Base-by-base conservation (phyloP, 1,140 invertebrate genomes). In the Metaphire vulgaris region DNA sequence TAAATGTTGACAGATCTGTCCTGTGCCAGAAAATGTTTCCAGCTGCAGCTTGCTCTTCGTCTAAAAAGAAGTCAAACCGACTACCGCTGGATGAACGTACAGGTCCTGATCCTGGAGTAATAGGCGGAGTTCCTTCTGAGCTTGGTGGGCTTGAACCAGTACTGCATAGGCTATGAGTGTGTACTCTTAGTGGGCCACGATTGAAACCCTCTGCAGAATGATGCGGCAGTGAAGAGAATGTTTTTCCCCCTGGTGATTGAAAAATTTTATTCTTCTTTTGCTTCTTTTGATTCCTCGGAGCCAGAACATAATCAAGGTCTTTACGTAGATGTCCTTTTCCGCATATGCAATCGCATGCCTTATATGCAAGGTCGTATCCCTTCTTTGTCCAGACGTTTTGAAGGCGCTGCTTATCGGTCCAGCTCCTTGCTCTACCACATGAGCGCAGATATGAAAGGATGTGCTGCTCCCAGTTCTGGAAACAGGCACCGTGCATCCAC, bases 331-430 rank as follows among this genome's bases (percentile, higher is more conserved):
- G 95, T 0, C 96, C 96, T 2, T 93, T 89, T 0, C 92, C 92
- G 86, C 96, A 89, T 71, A 85, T 85, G 79, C 89, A 89, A 91
- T 81, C 92, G 90, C 88, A 95, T 91, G 80, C 92, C 90, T 89
- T 95, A 93, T 67, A 94, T 33, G 94, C 93, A 83, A 97, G 87
- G 85, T 98, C 95, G 87, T 97, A 97, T 16, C 95, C 95, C 86
- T 96, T 96, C 86, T 97, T 97, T 64, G 95, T 97, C 96, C 96
- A 98, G 74, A 98, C 87, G 84, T 98, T 96, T 87, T 97, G 95
- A 79, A 93, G 90, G 26, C 95, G 89, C 85, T 98, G 95, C 69
- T 94, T 89, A 84, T 97, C 95, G 31, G 93, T 95, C 95, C 95
- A 97, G 73, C 92, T 93, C 26, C 95, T 89, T 1, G 94, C 94